Percentiles rank a stretch among this genome's conserved stretches.
Conservation (phyloP, 2,113 vertebrate genomes). For the Nanorana parkeri region DNA sequence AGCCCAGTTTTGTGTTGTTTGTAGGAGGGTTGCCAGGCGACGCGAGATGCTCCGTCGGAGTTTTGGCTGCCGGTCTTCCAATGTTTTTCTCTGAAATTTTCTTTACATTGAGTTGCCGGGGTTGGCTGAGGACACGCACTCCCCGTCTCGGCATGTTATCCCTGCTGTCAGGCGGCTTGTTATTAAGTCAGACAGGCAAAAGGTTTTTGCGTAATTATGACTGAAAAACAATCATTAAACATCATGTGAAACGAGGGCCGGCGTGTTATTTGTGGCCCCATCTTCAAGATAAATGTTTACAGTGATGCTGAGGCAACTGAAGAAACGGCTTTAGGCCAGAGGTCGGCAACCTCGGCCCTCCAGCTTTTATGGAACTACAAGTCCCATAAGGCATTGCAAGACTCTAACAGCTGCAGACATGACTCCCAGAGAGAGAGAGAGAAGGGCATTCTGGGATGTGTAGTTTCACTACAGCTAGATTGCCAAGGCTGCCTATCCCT, state of each 20-base stretch:
- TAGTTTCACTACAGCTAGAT: too few species aligned
- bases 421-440: too few species aligned
- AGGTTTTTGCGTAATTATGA: neutral
- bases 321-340: too few species aligned
- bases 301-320: too few species aligned
- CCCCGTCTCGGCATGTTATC: neutral
- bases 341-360: too few species aligned
- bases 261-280: neutral
- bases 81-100: conserved; percentile 4
- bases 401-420: too few species aligned
- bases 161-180: neutral
- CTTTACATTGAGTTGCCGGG: conserved; percentile 1
- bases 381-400: too few species aligned
- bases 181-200: neutral
- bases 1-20: conserved; percentile 1
- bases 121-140: conserved; percentile 23
- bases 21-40: conserved; percentile 13
- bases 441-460: too few species aligned
- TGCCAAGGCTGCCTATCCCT: too few species aligned
- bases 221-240: neutral
- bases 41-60: neutral
- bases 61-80: neutral
- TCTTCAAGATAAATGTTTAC: too few species aligned
- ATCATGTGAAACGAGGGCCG: neutral
- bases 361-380: too few species aligned